These are phyloP conservation scores for Eupithecia subfuscata DNA, from an alignment of 2,888 invertebrate species.

Conservation along the genomic window DNA sequence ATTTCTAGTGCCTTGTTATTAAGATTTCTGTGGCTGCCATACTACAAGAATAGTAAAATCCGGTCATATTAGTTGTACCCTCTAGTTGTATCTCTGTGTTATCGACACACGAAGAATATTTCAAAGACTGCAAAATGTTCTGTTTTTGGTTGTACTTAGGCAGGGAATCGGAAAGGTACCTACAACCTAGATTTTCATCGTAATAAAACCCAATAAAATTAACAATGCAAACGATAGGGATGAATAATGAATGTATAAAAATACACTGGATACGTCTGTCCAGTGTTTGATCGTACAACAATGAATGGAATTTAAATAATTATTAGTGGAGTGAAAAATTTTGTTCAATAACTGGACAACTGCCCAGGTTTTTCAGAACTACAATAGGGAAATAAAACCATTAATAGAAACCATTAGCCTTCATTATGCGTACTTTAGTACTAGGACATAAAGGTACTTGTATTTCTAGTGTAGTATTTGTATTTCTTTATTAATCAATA, in stretches of 20 bases:
- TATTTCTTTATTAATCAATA: too few relatives aligned
- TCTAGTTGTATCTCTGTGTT: slow-evolving; percentile 26
- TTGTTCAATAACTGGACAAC: not conserved
- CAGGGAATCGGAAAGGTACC: not conserved
- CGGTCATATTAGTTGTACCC: slow-evolving; percentile 19
- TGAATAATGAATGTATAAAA: not conserved
- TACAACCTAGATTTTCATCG: too few relatives aligned
- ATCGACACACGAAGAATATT: slow-evolving; percentile 11
- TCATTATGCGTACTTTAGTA: not conserved
- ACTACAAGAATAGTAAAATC: slow-evolving; percentile 30
- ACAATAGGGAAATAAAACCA: not conserved
- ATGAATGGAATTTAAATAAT: not conserved
- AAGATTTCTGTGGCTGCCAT: too few relatives aligned
- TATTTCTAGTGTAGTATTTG: too few relatives aligned
- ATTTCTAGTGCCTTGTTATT: too few relatives aligned
- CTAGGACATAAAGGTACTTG: too few relatives aligned
- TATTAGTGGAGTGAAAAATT: not conserved
- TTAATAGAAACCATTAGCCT: not conserved
- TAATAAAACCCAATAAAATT: not conserved
- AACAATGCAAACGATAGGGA: not conserved
- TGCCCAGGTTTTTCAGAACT: not conserved
- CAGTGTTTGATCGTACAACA: not conserved
- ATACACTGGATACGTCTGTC: not conserved
- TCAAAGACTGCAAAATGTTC: not conserved
- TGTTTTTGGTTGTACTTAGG: not conserved